Base-by-base conservation (phyloP, 2,888 invertebrate genomes). In the Amorpha juglandis region DNA sequence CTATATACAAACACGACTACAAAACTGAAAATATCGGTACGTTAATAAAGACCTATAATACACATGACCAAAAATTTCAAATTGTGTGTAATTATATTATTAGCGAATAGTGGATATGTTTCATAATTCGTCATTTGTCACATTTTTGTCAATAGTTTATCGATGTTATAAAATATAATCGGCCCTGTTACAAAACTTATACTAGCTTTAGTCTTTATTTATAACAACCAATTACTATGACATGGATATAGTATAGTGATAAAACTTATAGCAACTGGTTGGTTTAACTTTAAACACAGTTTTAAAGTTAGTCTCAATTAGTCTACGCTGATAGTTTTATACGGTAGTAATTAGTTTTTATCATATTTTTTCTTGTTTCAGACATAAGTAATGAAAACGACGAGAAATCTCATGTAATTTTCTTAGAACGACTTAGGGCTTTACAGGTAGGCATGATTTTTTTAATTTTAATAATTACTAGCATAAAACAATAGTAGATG, bases 381-480 rank as follows among this genome's bases (percentile, higher is more conserved):
- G 92, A 92, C 68, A 89, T 92, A 50, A 90, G 85, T 67, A 92
- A 91, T 67, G 92, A 92, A 76, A 91, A 89, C 66, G 92, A 92
- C 66, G 92, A 93, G 70, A 92, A 90, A 76, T 88, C 90, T 33
- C 91, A 92, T 66, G 86, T 91, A 7, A 85, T 88, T 45, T 93
- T 92, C 80, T 77, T 93, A 70, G 92, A 93, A 71, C 82, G 90
- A 77, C 84, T 94, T 63, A 75, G 91, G 77, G 92, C 88, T 68
- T 84, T 94, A 74, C 91, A 93, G 88, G 93, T 92, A 77, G 72
- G 69, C 68, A 27, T 19, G 58, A 6, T 19, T 1, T 0, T 42
- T 58, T 19, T 0, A 19, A n/a, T 47, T 33, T 62, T 19, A 16
- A n/a, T n/a, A n/a, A n/a, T n/a, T 45, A 27, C 16, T 21, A 21